Base-by-base conservation (phyloP, 2,888 invertebrate species). In the Ariolimax columbianus region DNA sequence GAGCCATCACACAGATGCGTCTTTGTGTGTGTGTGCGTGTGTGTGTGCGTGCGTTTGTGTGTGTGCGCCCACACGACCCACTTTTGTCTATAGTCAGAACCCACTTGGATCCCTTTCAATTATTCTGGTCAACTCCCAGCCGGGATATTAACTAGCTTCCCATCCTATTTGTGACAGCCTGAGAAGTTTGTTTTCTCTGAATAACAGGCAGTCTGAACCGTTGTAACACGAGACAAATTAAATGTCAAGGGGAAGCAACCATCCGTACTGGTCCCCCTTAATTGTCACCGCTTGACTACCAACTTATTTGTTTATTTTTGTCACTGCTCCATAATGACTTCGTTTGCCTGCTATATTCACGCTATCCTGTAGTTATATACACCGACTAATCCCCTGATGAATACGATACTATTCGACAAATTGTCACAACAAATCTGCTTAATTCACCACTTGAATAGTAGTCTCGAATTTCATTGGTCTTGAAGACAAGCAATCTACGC, bases 371-470 rank as follows among this genome's bases (percentile, higher is more conserved):
- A 2, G 55, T 55, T 23, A 55, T 55, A 23, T 55, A 17, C 3
- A 7, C 72, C 33, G 23, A 36, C 51, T 23, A 51, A 30, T 40
- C 19, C 47, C 30, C 17, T 33, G 81, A 51, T 81, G 23, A 43
- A 51, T 33, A 33, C 36, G 51, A 70, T 66, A 51, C 30, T 30
- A 36, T 70, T 51, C 38, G 51, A 81, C 70, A 81, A 81, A 70
- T 81, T 68, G 51, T 33, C 43, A 66, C 38, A 70, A 81, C 55
- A 81, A 80, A 81, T 55, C 68, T 3, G 81, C 36, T 40, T 79
- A 43, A 79, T 79, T 66, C 43, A 33, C 66, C 43, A 38, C 79
- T 79, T 33, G 40, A 47, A 43, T 30, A 47, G 11, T 33, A 19
- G n/a, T 14, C n/a, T 59, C 38, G 66, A 36, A 66, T 66, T 66